Base-by-base conservation (phyloP, 1,140 invertebrate species). In the Scaptomyza montana region DNA sequence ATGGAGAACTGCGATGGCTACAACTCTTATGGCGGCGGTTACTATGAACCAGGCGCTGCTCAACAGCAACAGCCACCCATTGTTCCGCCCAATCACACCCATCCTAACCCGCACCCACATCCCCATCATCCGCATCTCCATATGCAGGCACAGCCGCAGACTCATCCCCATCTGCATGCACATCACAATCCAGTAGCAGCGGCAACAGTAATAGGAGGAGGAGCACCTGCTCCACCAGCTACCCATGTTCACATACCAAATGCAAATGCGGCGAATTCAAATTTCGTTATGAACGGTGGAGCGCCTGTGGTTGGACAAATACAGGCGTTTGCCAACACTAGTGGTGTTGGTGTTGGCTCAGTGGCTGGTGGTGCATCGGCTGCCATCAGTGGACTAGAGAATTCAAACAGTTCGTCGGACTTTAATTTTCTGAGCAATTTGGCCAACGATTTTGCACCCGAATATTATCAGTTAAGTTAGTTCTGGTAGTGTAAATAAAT, bases 341-440 rank as follows among this genome's bases (percentile, higher is more conserved):
- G 43, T 7, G 57, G 28, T n/a, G 39, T 12, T n/a, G 39, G 3
- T 7, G 33, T 36, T 9, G 33, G 33, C 19, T 53, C 65, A n/a
- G 59, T 62, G 25, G 39, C 30, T 8, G 59, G 47, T 8, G 68
- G 73, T 30, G 71, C 47, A 6, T 63, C 75, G 3, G 65, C 75
- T 49, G 90, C 69, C 82, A 84, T 91, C 33, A 77, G 72, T 6
- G 86, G 86, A 0, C 55, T 92, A 92, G 96, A 97, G 74, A 97
- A 97, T 92, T 97, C 96, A 75, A 97, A 97, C 87, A 97, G 96
- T 84, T 97, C 96, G 1, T 97, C 97, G 7, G 97, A 98, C 89
- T 98, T 98, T 91, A 97, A 98, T 92, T 98, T 98, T 84, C 94
- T 98, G 45, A 97, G 96, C 84, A 98, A 97, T 89, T 93, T 98